Conservation (phyloP, 92 coral and sea anemone genomes). For the Actinernus sp. region DNA sequence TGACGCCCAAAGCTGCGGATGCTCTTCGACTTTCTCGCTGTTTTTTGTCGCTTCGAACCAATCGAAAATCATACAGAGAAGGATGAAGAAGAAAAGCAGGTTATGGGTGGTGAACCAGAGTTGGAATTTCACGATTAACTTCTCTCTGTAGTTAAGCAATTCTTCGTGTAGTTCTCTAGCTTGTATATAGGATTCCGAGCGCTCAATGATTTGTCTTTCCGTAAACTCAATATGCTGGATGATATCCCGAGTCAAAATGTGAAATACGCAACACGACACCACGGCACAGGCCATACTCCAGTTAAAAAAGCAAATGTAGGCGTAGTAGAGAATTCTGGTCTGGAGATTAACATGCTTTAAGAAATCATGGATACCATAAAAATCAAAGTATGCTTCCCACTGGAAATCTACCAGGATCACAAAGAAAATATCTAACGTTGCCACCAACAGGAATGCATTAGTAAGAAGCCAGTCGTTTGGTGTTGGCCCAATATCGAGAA, state of each 20-base stretch:
- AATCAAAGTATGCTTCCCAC: constrained; percentile 60
- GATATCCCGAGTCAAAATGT: constrained; percentile 60
- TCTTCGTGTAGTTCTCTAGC: constrained; percentile 56
- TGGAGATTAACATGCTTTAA: neutral
- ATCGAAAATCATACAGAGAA: constrained; percentile 56
- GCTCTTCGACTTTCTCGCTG: constrained; percentile 15
- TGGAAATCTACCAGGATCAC: constrained; percentile 51
- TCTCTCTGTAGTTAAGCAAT: constrained; percentile 45
- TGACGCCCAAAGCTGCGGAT: constrained; percentile 54
- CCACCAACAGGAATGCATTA: constrained; percentile 24
- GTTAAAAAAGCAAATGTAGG: constrained; percentile 40
- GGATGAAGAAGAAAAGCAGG: constrained; percentile 57
- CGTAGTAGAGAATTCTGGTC: constrained; percentile 26
- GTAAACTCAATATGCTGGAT: constrained; percentile 47
- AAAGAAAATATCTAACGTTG: constrained; percentile 26
- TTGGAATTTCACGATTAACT: constrained; percentile 43
- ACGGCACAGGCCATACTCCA: constrained; percentile 58
- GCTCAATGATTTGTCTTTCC: constrained; percentile 32
- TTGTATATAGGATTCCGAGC: constrained; percentile 21
- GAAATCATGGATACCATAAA: constrained; percentile 61
- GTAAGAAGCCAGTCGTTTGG: constrained; percentile 53
- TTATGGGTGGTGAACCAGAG: constrained; percentile 72
- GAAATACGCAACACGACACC: constrained; percentile 66
- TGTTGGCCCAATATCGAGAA: constrained; percentile 12
- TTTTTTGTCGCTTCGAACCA: constrained; percentile 55